Evolutionary conservation across 2,797 vertebrate genomes (phyloP).

Genomic region (Leucoraja ocellata): DNA sequence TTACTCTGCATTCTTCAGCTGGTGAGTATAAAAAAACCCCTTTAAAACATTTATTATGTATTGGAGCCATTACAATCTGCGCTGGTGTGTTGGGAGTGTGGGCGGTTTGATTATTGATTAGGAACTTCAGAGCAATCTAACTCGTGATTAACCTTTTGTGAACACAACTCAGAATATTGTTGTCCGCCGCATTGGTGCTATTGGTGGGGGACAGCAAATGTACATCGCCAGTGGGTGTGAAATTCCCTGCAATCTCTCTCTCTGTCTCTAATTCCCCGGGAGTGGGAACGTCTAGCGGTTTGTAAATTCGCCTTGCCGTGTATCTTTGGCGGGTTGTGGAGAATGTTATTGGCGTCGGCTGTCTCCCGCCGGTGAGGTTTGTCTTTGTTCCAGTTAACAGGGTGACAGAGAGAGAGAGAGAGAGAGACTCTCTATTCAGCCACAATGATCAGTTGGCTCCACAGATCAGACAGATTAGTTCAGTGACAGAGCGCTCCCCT

Average conservation of each 20-base stretch:
- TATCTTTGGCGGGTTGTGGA: not conserved
- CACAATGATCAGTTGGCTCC: not conserved
- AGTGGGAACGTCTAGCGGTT: too few species aligned
- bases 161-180: not conserved
- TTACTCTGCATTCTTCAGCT: conserved; percentile 78
- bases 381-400: not conserved
- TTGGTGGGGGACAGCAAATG: not conserved
- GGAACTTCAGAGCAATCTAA: not conserved
- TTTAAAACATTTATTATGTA: not conserved
- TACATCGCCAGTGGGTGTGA: not conserved
- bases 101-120: not conserved
- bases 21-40: conserved; percentile 60
- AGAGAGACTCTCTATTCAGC: not conserved
- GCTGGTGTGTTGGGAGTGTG: not conserved
- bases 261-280: not conserved
- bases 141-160: not conserved
- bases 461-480: not conserved
- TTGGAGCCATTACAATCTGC: not conserved
- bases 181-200: too few species aligned
- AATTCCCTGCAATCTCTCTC: not conserved
- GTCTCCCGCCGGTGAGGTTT: not conserved
- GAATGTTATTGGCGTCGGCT: not conserved
- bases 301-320: not conserved
- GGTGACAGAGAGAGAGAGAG: not conserved
- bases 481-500: not conserved